phyloP scores from a whole-genome alignment of 2,113 vertebrate species.

The Phalacrocorax aristotelis region DNA sequence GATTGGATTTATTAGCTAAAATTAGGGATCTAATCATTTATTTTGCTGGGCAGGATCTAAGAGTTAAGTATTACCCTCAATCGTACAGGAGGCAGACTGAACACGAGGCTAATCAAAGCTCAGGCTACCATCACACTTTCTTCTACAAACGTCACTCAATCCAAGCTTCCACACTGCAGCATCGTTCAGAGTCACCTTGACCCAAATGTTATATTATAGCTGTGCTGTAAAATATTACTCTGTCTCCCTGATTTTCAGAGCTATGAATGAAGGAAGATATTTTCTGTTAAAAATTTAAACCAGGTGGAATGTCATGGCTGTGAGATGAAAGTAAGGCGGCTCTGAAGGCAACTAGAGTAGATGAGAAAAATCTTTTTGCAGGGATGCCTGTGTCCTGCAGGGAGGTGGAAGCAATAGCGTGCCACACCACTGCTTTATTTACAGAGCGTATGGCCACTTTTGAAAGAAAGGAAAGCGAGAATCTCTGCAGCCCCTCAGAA shows the following conservation, averaged over 20 bases:
- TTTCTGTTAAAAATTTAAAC: constrained; percentile 22
- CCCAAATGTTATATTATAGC: background rate
- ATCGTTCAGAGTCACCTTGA: background rate
- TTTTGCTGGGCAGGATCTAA: background rate
- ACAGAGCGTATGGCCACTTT: background rate
- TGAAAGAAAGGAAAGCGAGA: background rate
- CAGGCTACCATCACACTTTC: background rate
- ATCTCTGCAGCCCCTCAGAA: background rate
- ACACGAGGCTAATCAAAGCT: background rate
- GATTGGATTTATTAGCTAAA: background rate
- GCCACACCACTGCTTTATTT: background rate
- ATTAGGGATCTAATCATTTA: background rate
- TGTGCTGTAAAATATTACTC: background rate
- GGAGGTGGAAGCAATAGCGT: background rate
- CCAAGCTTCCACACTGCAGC: background rate
- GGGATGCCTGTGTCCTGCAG: fast-evolving
- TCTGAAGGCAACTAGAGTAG: background rate
- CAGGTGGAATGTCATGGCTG: background rate
- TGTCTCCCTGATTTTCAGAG: background rate
- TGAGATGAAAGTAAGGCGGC: background rate
- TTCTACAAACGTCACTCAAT: background rate
- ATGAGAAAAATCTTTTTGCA: background rate
- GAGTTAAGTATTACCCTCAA: background rate
- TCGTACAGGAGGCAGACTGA: background rate
- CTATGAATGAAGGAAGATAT: background rate